phyloP scores from a whole-genome alignment of 92 coral and sea anemone species.

The Anthopleura xanthogrammica region DNA sequence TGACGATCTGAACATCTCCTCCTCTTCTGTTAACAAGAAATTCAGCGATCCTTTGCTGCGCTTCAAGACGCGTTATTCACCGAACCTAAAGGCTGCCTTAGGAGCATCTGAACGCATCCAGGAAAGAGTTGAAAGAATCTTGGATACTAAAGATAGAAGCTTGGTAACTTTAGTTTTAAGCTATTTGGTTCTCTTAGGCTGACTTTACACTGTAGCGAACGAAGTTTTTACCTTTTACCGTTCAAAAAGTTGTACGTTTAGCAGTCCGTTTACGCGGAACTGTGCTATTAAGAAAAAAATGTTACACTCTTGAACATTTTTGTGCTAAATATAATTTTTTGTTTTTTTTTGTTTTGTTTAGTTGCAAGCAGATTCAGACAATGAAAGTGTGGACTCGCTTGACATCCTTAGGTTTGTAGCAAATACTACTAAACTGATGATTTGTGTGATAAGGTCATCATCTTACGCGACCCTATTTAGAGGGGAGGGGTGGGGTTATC shows the following conservation, averaged over 20 bases:
- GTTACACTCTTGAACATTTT: too few relatives aligned
- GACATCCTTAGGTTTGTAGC: constrained; percentile 70
- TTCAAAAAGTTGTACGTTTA: too few relatives aligned
- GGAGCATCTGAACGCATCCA: constrained; percentile 97
- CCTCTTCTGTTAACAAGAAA: constrained; percentile 55
- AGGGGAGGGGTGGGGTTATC: too few relatives aligned
- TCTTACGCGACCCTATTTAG: too few relatives aligned
- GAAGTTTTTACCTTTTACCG: too few relatives aligned
- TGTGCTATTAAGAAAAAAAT: too few relatives aligned
- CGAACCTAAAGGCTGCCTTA: constrained; percentile 87
- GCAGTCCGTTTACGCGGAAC: too few relatives aligned
- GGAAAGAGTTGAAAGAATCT: constrained; percentile 82
- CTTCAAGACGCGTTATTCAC: constrained; percentile 85
- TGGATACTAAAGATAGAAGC: constrained; percentile 58
- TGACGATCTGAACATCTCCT: constrained; percentile 81
- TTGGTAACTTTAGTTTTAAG: constrained; percentile 13
- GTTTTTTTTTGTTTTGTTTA: constrained; percentile 24
- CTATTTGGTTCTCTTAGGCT: too few relatives aligned
- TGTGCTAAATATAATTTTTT: neutral
- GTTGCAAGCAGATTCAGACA: constrained; percentile 78
- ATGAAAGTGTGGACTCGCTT: constrained; percentile 90
- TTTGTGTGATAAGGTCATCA: neutral
- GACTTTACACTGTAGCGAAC: too few relatives aligned
- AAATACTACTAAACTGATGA: neutral
- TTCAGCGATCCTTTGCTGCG: constrained; percentile 88